A percentile compares a stretch with the other conserved stretches of the same genome.
These are phyloP conservation scores for Allophyes oxyacanthae DNA, from an alignment of 2,888 invertebrate species.

Conservation along the genomic window DNA sequence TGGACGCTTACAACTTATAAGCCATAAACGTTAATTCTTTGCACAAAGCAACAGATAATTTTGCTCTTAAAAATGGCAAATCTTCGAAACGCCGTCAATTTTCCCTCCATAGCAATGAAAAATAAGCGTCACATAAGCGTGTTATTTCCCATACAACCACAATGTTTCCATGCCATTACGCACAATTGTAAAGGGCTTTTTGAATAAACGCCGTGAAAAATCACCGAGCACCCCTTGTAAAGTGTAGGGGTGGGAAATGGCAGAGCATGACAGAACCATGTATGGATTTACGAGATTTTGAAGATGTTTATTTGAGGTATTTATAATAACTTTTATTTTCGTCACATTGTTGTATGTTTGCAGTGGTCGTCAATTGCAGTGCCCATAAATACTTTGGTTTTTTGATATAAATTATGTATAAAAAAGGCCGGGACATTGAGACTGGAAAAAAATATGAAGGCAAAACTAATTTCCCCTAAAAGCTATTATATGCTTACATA, in stretches of 20 bases:
- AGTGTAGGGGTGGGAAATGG: conserved; percentile 9
- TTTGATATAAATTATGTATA: no score
- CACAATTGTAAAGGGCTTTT: conserved; percentile 63
- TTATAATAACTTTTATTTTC: no score
- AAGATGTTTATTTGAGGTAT: not conserved
- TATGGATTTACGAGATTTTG: conserved; percentile 6
- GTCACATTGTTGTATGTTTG: no score
- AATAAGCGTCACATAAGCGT: conserved; percentile 15
- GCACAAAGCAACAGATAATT: no score
- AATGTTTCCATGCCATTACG: conserved; percentile 68
- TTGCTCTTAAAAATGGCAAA: conserved; percentile 1
- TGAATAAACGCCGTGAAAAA: conserved; percentile 59
- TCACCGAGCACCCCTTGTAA: conserved; percentile 34
- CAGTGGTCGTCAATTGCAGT: no score
- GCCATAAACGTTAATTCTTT: no score
- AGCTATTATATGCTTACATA: no score
- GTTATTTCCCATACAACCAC: conserved; percentile 53
- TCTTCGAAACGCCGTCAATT: conserved; percentile 11
- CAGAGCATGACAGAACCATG: not conserved
- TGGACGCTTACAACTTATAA: no score
- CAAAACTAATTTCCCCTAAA: no score
- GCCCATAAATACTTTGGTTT: no score
- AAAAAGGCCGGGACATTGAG: no score
- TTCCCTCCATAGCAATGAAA: conserved; percentile 6
- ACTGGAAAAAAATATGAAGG: no score